These are phyloP conservation scores for Tonatia bakeri DNA, from an alignment of 2,113 vertebrate genomes.

Conservation along the genomic window DNA sequence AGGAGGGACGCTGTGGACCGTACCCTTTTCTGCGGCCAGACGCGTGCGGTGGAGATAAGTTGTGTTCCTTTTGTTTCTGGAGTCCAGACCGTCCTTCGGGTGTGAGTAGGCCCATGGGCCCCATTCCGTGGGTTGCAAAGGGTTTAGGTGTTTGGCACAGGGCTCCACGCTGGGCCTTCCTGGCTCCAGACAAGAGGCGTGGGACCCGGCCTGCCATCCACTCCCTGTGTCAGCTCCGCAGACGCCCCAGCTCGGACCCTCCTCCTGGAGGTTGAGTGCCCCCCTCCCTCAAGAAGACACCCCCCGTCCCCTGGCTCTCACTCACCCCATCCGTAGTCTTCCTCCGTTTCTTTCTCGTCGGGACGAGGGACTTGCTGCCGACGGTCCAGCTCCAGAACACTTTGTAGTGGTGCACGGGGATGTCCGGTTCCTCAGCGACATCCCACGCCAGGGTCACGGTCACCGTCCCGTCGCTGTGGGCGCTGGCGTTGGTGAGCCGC, in stretches of 20 bases:
- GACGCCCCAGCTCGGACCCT: rapidly evolving
- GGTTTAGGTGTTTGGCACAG: too few relatives aligned
- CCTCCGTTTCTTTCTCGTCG: constrained; percentile 91
- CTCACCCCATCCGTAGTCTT: constrained; percentile 91
- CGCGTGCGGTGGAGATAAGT: too few relatives aligned
- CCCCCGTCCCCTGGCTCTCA: rapidly evolving
- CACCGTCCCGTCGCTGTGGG: constrained; percentile 82
- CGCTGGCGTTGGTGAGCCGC: constrained; percentile 84
- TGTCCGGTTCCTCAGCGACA: constrained; percentile 88
- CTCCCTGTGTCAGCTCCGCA: rapidly evolving
- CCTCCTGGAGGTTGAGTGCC: rapidly evolving
- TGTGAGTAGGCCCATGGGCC: too few relatives aligned
- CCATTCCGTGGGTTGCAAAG: too few relatives aligned
- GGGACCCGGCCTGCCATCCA: rapidly evolving
- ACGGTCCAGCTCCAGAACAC: constrained; percentile 94
- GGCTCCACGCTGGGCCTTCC: too few relatives aligned
- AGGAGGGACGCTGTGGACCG: too few relatives aligned
- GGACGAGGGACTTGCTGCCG: constrained; percentile 85
- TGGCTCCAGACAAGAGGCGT: rapidly evolving
- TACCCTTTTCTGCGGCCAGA: too few relatives aligned
- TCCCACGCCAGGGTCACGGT: constrained; percentile 88
- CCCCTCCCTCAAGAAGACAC: rapidly evolving
- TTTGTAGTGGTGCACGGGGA: constrained; percentile 95
- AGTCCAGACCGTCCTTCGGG: too few relatives aligned
- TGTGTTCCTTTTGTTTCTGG: too few relatives aligned